Evolutionary conservation across 2,888 invertebrate genomes (phyloP), one percentile per base, ranked within the genome.

Genomic region (Lamellibrachia satsuma): DNA sequence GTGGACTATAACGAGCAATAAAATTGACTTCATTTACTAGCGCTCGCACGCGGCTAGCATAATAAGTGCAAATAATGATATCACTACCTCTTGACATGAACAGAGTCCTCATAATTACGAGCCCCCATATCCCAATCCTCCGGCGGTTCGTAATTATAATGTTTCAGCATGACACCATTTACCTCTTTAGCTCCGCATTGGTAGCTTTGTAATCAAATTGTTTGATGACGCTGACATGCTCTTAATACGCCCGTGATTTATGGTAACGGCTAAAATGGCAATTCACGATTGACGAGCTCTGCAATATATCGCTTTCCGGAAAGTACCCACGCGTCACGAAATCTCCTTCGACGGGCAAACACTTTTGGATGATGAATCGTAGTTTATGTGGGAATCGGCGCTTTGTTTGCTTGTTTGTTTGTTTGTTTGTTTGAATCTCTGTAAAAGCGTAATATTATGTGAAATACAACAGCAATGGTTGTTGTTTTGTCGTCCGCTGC

Each of bases 191-290:
- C 75, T n/a, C 22, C 75, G 75, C 75, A n/a, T n/a, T 22, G 22
- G 15, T 75, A 75, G 75, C 75, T 75, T 11, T 75, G 75, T 75
- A 75, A n/a, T 6, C n/a, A 75, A 75, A 75, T 75, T 75, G 75
- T n/a, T 22, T 75, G 75, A 75, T 75, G 22, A 75, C 75, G 75
- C 22, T 75, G 75, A 75, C 75, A 22, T 22, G 22, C 15, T 75
- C 75, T 75, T 75, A 75, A 22, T 75, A 75, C 75, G 75, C n/a
- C 75, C 75, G 75, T 75, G 75, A 75, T 75, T 75, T 75, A 75
- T 75, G 75, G n/a, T 75, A 75, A 75, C 75, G 22, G 22, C 11
- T n/a, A 75, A 75, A 75, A 75, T 75, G 22, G 15, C 75, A n/a
- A 75, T 15, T 15, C 11, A 75, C 22, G n/a, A 22, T 75, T 75